Evolutionary conservation across 2,888 invertebrate genomes (phyloP).

Genomic region (Ligdia adustata): DNA sequence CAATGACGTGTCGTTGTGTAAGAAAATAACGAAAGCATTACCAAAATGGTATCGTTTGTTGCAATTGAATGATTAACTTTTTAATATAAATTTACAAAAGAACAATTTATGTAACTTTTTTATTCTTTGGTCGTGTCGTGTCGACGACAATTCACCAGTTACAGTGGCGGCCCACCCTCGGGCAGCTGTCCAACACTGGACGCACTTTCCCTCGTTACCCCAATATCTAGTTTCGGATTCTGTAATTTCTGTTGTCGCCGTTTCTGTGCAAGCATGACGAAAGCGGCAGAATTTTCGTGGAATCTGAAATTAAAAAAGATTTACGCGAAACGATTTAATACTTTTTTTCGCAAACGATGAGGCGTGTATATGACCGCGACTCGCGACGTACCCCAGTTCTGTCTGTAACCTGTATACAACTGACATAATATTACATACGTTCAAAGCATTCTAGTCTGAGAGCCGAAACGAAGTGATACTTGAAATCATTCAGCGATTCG

Average conservation of each 20-base stretch:
- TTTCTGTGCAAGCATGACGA: conserved; percentile 40
- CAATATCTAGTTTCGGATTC: conserved; percentile 22
- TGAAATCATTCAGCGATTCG: conserved; percentile 15
- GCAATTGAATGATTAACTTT: too few species aligned
- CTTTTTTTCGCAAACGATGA: conserved; percentile 57
- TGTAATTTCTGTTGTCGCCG: conserved; percentile 29
- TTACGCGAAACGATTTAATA: conserved; percentile 47
- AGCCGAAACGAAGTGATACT: conserved; percentile 31
- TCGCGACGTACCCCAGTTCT: conserved; percentile 59
- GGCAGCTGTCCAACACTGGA: conserved; percentile 39
- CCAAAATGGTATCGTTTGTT: too few species aligned
- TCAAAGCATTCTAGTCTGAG: conserved; percentile 47
- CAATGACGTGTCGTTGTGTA: not conserved
- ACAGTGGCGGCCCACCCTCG: conserved; percentile 30
- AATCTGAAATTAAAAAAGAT: conserved; percentile 47
- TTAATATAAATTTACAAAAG: too few species aligned
- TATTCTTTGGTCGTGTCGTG: too few species aligned
- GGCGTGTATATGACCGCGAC: conserved; percentile 38
- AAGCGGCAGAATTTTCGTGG: conserved; percentile 41
- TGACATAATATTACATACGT: conserved; percentile 47
- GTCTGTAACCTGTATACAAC: conserved; percentile 50
- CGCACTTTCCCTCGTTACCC: conserved; percentile 33
- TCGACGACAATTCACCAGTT: too few species aligned
- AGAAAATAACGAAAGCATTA: too few species aligned
- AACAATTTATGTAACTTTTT: too few species aligned